Conservation (phyloP, 2,113 vertebrate species). For the Beaufortia kweichowensis region DNA sequence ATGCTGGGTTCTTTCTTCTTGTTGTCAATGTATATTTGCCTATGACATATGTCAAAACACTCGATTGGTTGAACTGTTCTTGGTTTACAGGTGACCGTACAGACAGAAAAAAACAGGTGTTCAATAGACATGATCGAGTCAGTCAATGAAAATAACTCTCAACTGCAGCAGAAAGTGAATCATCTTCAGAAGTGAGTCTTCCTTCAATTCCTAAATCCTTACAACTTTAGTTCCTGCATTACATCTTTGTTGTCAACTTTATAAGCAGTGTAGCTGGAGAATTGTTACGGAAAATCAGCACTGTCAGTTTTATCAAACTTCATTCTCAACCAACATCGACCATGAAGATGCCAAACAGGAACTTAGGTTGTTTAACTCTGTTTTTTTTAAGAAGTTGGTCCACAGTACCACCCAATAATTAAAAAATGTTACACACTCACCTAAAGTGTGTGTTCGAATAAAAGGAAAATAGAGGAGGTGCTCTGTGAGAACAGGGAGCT, state of each 20-base stretch:
- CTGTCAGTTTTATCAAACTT: too few species aligned
- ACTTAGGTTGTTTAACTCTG: too few species aligned
- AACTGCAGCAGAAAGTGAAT: constrained; percentile 74
- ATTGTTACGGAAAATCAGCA: too few species aligned
- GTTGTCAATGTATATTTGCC: background rate
- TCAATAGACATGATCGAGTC: constrained; percentile 67
- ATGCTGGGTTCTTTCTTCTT: background rate
- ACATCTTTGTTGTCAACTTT: too few species aligned
- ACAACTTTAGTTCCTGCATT: too few species aligned
- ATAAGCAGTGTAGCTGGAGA: too few species aligned
- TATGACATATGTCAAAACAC: background rate
- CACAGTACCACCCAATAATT: too few species aligned
- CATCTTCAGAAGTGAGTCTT: constrained; percentile 76
- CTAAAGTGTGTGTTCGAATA: constrained; percentile 5
- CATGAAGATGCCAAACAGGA: too few species aligned
- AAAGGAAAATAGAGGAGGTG: constrained; percentile 78
- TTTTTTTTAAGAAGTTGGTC: too few species aligned
- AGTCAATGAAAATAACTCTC: constrained; percentile 73
- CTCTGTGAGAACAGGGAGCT: constrained; percentile 80
- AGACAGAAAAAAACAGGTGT: constrained; percentile 61
- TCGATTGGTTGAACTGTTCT: constrained; percentile 29
- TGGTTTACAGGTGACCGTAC: constrained; percentile 67
- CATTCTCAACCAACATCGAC: too few species aligned
- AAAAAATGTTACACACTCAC: too few species aligned
- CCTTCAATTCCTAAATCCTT: too few species aligned